Percentiles rank a stretch among this genome's conserved stretches.
These are phyloP conservation scores for Spilogale gracilis DNA, from an alignment of 2,113 vertebrate species.

Conservation along the genomic window DNA sequence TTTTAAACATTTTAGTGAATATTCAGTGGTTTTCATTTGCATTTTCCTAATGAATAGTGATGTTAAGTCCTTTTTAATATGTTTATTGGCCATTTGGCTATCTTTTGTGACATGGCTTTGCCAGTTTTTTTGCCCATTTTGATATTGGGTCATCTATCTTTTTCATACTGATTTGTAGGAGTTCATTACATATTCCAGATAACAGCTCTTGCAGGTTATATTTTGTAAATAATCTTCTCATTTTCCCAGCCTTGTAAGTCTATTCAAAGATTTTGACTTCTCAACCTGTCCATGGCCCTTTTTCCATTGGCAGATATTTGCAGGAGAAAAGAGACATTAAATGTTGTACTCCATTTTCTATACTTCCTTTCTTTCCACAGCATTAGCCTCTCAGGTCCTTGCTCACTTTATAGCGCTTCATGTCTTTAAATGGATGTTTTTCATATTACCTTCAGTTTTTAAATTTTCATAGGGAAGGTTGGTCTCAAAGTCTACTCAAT, in stretches of 20 bases:
- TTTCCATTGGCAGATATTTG: background rate
- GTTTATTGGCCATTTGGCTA: background rate
- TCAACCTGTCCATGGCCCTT: background rate
- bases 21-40: conserved; percentile 29
- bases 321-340: background rate
- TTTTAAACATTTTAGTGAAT: conserved; percentile 20
- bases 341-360: background rate
- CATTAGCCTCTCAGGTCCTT: background rate
- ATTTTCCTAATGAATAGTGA: background rate
- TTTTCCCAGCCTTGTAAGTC: background rate
- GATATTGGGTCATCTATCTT: background rate
- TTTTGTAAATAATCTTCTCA: conserved; percentile 19
- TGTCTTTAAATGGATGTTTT: background rate
- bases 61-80: background rate
- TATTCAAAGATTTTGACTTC: conserved; percentile 26
- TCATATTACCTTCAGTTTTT: background rate
- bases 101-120: background rate
- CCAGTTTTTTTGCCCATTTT: conserved; percentile 23
- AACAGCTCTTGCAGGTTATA: background rate
- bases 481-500: background rate
- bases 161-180: conserved; percentile 5
- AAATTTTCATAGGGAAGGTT: conserved; percentile 29
- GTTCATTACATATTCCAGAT: background rate
- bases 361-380: background rate
- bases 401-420: background rate